Base-by-base conservation (phyloP, 2,888 invertebrate species). In the Gibbula magus region DNA sequence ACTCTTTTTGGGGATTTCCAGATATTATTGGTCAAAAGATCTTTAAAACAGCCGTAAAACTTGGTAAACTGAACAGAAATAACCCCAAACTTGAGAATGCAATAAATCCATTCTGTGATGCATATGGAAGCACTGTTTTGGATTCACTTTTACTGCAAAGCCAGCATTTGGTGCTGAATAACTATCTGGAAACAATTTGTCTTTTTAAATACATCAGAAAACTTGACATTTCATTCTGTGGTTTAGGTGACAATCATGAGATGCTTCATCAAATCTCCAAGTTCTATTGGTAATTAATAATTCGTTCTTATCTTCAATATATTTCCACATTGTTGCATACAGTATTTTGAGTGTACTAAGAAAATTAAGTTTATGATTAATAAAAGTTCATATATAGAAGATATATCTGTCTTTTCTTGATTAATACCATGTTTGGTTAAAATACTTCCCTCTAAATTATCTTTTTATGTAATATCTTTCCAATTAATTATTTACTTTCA, bases 191-290 rank as follows among this genome's bases (percentile, higher is more conserved):
- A 16, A 83, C 80, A 25, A 20, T 84, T n/a, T 73, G 70, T 76
- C 53, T 80, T 7, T 84, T 85, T 45, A 54, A 54, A 13, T 54
- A 80, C 25, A 52, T 85, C 25, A 79, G 32, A n/a, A 39, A 76
- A 53, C 75, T 86, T 29, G 79, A 85, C 56, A 45, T 82, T 20
- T 56, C 78, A 0, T 74, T 54, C 1, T 85, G 84, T 80, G 78
- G 81, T 20, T 66, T 86, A 22, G 84, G 86, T 67, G 83, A 84
- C 35, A 82, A 82, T 39, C 84, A 86, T 52, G 84, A 84, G 32
- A 66, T 86, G 66, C 70, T 86, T 18, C 75, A 77, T 18, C 80
- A 83, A 22, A 75, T 86, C 35, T 77, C 79, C 54, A 75, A 78
- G 35, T 67, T 83, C 7, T 16, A 53, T 29, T 81, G 80, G 81